These are phyloP conservation scores for Aphrocallistes beatrix DNA, from an alignment of 37 sponge, comb jelly and placozoan species.

Conservation along the genomic window DNA sequence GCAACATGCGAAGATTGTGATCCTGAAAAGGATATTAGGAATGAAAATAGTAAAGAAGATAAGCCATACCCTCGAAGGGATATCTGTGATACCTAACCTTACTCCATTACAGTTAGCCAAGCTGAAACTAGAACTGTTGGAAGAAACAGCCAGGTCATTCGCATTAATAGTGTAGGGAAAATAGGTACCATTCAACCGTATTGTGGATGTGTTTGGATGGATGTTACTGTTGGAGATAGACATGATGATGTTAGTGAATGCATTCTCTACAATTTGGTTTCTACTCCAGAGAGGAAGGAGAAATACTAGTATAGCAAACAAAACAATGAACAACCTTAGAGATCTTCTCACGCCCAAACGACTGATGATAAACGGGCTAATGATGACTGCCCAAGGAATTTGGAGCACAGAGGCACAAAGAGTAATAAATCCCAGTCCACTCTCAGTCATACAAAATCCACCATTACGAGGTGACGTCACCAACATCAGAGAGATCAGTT, in stretches of 20 bases:
- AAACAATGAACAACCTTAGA: neutral
- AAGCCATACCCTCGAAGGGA: neutral
- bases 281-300: neutral
- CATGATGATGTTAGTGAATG: no score
- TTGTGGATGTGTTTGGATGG: no score
- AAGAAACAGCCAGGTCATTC: neutral
- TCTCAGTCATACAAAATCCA: neutral
- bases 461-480: neutral
- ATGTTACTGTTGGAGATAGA: no score
- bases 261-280: neutral
- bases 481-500: conserved; percentile 1
- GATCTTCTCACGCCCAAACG: neutral
- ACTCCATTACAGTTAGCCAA: neutral
- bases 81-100: neutral
- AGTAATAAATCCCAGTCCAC: neutral
- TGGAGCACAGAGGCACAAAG: neutral
- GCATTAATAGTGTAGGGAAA: neutral
- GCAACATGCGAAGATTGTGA: neutral
- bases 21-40: neutral
- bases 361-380: neutral
- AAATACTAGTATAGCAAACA: neutral
- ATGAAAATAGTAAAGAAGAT: neutral
- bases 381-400: neutral
- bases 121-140: neutral
- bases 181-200: no score